Conservation (phyloP, 1,140 invertebrate genomes). For the Zaprionus camerounensis region DNA sequence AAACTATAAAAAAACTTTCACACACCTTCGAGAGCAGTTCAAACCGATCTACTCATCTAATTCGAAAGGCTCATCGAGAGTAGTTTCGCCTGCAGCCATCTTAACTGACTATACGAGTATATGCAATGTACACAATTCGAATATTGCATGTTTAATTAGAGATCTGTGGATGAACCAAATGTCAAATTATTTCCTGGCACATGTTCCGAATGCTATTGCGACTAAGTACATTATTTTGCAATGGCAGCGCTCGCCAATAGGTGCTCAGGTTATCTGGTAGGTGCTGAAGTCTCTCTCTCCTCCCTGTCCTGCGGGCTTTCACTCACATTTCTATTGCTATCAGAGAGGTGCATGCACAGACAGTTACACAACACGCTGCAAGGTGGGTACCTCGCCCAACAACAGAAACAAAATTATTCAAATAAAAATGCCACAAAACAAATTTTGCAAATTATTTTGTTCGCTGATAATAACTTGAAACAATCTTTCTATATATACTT, state of each 20-base stretch:
- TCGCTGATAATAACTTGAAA: constrained; percentile 3
- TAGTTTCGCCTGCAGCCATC: not conserved
- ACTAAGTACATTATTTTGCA: constrained; percentile 45
- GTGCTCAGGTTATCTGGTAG: constrained; percentile 56
- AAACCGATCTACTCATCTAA: not conserved
- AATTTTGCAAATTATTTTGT: constrained; percentile 2
- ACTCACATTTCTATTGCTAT: constrained; percentile 11
- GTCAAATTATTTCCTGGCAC: constrained; percentile 74
- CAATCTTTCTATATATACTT: not conserved
- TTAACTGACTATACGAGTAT: not conserved
- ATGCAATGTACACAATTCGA: not conserved
- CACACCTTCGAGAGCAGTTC: not conserved
- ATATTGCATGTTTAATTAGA: constrained; percentile 19
- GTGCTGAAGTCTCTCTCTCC: constrained; percentile 7
- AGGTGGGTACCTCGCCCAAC: constrained; percentile 42
- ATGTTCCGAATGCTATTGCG: constrained; percentile 56
- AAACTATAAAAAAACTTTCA: not conserved
- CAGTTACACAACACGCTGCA: constrained; percentile 41
- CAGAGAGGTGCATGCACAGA: constrained; percentile 1
- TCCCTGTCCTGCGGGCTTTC: not conserved
- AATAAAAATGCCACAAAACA: constrained; percentile 29
- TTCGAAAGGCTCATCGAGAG: not conserved
- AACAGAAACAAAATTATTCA: constrained; percentile 23
- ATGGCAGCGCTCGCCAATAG: constrained; percentile 32
- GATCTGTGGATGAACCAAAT: constrained; percentile 30